Conservation (phyloP, 2,797 vertebrate species). For the Xerus rutilus region DNA sequence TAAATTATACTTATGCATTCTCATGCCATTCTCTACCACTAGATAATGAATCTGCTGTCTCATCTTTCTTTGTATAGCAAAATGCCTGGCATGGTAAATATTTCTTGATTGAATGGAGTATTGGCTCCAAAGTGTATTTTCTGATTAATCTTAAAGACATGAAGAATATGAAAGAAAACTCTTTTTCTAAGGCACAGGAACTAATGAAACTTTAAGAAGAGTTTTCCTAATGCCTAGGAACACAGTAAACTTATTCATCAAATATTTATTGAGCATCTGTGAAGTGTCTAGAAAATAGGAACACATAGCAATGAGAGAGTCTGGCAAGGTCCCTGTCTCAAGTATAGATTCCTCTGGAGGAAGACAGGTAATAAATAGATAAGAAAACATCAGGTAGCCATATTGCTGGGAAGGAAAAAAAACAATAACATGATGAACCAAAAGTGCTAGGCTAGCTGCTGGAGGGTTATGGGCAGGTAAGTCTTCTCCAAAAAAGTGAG, state of each 20-base stretch:
- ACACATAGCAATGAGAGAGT: background rate
- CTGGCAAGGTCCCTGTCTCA: background rate
- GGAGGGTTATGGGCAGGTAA: background rate
- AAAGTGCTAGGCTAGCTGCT: background rate
- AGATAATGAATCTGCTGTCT: slow-evolving; percentile 56
- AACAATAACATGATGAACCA: background rate
- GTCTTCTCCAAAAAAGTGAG: background rate
- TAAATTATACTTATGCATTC: slow-evolving; percentile 61
- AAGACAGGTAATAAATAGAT: background rate
- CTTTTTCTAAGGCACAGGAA: background rate
- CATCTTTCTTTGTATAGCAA: slow-evolving; percentile 69
- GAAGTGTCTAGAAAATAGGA: background rate
- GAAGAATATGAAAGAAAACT: slow-evolving; percentile 4
- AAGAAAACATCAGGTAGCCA: background rate
- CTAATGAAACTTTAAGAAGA: slow-evolving; percentile 24
- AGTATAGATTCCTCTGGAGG: background rate
- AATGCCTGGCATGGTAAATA: slow-evolving; percentile 69
- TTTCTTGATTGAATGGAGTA: slow-evolving; percentile 69
- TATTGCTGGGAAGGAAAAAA: background rate
- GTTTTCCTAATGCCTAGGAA: background rate
- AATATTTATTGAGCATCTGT: slow-evolving; percentile 14
- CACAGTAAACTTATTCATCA: background rate
- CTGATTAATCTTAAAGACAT: slow-evolving; percentile 57
- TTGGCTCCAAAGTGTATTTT: slow-evolving; percentile 47
- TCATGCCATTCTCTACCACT: slow-evolving; percentile 25